phyloP scores from a whole-genome alignment of 2,113 vertebrate genomes.

The Nerophis lumbriciformis region DNA sequence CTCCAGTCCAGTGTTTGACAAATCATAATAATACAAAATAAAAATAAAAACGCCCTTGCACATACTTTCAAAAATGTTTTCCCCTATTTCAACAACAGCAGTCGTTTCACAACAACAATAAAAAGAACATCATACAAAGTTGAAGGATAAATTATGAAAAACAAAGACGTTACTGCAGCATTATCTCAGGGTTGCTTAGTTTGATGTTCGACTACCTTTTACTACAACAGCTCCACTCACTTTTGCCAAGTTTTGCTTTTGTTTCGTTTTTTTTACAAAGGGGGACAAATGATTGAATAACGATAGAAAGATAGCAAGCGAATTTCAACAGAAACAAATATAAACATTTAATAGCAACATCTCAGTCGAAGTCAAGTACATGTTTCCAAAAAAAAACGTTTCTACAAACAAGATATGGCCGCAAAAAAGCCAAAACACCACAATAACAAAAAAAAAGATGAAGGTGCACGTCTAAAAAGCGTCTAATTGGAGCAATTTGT shows the following conservation, averaged over 20 bases:
- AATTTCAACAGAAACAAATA: constrained; percentile 47
- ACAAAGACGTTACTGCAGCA: constrained; percentile 73
- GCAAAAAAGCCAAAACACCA: constrained; percentile 48
- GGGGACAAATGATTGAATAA: constrained; percentile 47
- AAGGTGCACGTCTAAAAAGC: constrained; percentile 37
- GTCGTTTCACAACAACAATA: constrained; percentile 72
- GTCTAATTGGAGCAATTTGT: constrained; percentile 34
- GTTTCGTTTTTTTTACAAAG: constrained; percentile 11
- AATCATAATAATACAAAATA: constrained; percentile 64
- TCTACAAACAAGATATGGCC: constrained; percentile 63
- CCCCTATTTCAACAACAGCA: constrained; percentile 75
- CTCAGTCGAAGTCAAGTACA: constrained; percentile 63
- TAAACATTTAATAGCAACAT: constrained; percentile 61
- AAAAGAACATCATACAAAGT: constrained; percentile 66
- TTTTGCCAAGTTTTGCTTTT: constrained; percentile 60
- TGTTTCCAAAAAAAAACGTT: constrained; percentile 55
- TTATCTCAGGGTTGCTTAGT: constrained; percentile 78
- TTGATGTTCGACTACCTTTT: constrained; percentile 70
- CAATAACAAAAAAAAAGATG: constrained; percentile 11
- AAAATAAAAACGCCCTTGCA: constrained; percentile 55
- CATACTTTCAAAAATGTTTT: constrained; percentile 52
- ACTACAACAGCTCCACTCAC: constrained; percentile 75
- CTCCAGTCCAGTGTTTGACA: constrained; percentile 82
- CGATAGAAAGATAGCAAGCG: constrained; percentile 53
- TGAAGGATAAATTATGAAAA: constrained; percentile 73